These are phyloP conservation scores for Vipera ursinii DNA, from an alignment of 2,797 vertebrate species.

Conservation along the genomic window DNA sequence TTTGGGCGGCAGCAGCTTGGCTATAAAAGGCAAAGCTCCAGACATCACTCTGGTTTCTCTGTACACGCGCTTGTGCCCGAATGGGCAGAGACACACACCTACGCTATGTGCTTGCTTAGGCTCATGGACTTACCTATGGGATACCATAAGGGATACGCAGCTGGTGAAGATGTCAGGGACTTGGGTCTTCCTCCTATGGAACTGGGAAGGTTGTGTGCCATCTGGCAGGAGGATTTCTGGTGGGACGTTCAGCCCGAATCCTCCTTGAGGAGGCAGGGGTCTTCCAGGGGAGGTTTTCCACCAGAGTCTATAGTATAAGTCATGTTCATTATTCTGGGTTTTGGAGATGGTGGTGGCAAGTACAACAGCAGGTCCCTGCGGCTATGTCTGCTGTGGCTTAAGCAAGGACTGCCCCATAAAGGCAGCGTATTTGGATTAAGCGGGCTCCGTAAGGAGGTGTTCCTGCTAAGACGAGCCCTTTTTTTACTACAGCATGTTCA, in stretches of 20 bases:
- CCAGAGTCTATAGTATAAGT: not conserved
- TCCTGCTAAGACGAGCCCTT: not conserved
- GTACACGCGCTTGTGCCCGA: not conserved
- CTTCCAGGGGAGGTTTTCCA: not conserved
- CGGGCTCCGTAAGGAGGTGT: too few species aligned
- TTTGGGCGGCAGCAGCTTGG: constrained; percentile 13
- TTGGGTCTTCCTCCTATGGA: not conserved
- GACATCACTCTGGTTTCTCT: not conserved
- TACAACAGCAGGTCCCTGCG: not conserved
- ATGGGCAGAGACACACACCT: not conserved
- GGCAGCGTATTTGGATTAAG: not conserved
- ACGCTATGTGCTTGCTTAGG: not conserved
- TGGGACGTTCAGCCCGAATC: not conserved
- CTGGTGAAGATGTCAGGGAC: not conserved
- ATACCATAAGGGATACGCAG: not conserved
- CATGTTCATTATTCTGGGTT: not conserved
- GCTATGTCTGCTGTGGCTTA: not conserved
- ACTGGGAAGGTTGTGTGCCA: not conserved
- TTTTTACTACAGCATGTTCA: not conserved
- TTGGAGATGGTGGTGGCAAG: not conserved
- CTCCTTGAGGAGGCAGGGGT: not conserved
- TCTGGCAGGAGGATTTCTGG: not conserved
- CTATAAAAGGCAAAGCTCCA: constrained; percentile 36
- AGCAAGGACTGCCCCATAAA: not conserved
- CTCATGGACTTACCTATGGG: not conserved